These are phyloP conservation scores for Anableps anableps DNA, from an alignment of 2,797 vertebrate species.

Conservation along the genomic window DNA sequence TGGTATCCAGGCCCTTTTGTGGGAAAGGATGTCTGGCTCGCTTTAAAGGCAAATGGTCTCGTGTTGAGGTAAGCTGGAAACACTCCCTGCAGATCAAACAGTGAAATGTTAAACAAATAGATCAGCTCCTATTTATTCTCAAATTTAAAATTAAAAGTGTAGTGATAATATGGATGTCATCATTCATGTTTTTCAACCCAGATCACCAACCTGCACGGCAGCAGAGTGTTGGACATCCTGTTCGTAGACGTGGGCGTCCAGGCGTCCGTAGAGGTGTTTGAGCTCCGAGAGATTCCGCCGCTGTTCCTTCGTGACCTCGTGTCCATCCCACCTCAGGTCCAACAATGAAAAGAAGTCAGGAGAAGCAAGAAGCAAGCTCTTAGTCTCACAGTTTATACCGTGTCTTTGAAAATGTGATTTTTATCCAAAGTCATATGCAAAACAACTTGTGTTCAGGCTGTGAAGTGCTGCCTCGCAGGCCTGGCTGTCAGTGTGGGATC, in stretches of 20 bases:
- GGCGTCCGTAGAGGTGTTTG: constrained; percentile 91
- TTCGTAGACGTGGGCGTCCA: constrained; percentile 91
- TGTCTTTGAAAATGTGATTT: background rate
- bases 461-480: constrained; percentile 93
- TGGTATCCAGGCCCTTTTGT: constrained; percentile 91
- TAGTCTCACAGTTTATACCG: background rate
- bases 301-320: constrained; percentile 87
- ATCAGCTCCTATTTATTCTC: background rate
- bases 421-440: constrained; percentile 10
- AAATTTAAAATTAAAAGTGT: background rate
- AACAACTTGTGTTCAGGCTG: constrained; percentile 78
- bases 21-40: constrained; percentile 93
- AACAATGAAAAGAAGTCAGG: background rate
- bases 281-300: constrained; percentile 92
- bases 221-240: constrained; percentile 90
- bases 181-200: constrained; percentile 52
- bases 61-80: constrained; percentile 89
- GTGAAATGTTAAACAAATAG: background rate
- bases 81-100: background rate
- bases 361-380: background rate
- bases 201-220: constrained; percentile 95
- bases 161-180: background rate
- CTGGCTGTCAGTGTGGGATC: constrained; percentile 86
- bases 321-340: constrained; percentile 92
- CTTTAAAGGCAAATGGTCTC: constrained; percentile 94